Conservation (phyloP, 1,140 invertebrate genomes). For the Cherax destructor region DNA sequence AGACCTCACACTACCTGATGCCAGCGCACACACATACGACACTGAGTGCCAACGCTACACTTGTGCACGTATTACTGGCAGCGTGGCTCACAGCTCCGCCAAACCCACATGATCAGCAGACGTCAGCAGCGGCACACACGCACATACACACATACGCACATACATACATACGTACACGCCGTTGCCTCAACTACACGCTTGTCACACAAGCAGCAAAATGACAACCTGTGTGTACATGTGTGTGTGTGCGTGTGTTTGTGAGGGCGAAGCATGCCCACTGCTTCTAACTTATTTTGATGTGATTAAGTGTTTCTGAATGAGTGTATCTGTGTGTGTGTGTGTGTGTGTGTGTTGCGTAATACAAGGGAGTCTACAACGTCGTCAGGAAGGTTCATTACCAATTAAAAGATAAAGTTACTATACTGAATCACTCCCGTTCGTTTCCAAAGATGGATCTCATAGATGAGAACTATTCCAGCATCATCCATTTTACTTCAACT, state of each 20-base stretch:
- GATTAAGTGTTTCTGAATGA: too few relatives aligned
- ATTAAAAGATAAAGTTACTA: neutral
- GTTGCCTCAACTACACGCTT: neutral
- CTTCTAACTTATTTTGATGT: too few relatives aligned
- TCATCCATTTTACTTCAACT: neutral
- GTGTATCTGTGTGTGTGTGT: neutral
- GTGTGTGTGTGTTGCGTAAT: neutral
- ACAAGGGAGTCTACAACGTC: too few relatives aligned
- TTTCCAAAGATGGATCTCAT: neutral
- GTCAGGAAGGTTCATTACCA: neutral
- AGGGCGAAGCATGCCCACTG: neutral
- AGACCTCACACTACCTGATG: neutral
- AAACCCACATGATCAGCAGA: neutral
- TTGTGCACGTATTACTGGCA: neutral
- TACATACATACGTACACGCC: neutral
- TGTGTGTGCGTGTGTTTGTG: neutral
- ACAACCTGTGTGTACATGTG: neutral
- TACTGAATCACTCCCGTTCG: constrained; percentile 6
- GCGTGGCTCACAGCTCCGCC: neutral
- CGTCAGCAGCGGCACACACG: neutral
- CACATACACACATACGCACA: too few relatives aligned
- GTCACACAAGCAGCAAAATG: neutral
- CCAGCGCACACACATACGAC: neutral
- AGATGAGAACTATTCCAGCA: neutral
- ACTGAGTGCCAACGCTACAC: neutral